Percentiles rank a stretch among this genome's conserved stretches.
Evolutionary conservation across 1,140 invertebrate genomes (phyloP).

Genomic region (Yoshiicerus persimilis): DNA sequence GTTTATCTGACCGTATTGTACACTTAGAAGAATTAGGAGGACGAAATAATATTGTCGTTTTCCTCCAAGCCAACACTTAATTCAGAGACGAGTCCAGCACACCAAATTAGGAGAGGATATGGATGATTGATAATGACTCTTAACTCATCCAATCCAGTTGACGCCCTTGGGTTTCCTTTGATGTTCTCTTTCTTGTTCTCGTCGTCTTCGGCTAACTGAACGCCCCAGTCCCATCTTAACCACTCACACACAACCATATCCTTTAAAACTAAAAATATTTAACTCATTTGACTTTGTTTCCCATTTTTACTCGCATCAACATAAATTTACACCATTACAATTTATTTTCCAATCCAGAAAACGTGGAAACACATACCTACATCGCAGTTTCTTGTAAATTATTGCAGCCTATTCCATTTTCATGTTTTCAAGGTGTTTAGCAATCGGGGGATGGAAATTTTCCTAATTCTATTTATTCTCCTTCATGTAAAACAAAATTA

Average conservation of each 20-base stretch:
- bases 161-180: slow-evolving; percentile 14
- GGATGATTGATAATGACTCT: slow-evolving; percentile 17
- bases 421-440: too few species aligned
- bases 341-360: too few species aligned
- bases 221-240: background rate
- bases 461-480: too few species aligned
- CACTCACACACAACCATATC: background rate
- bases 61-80: background rate
- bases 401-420: too few species aligned
- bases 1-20: background rate
- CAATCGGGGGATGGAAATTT: too few species aligned
- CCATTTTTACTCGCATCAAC: background rate
- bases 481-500: too few species aligned
- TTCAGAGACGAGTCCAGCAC: background rate
- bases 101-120: background rate
- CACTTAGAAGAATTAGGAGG: background rate
- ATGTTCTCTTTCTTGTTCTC: background rate
- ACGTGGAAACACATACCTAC: too few species aligned
- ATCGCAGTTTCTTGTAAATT: too few species aligned
- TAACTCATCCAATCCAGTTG: background rate
- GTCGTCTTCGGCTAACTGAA: background rate
- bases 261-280: background rate
- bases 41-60: background rate
- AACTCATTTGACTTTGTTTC: background rate
- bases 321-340: too few species aligned